Percentiles rank a stretch among this genome's conserved stretches.
These are phyloP conservation scores for Tachina lurida DNA, from an alignment of 2,888 invertebrate genomes.

Conservation along the genomic window DNA sequence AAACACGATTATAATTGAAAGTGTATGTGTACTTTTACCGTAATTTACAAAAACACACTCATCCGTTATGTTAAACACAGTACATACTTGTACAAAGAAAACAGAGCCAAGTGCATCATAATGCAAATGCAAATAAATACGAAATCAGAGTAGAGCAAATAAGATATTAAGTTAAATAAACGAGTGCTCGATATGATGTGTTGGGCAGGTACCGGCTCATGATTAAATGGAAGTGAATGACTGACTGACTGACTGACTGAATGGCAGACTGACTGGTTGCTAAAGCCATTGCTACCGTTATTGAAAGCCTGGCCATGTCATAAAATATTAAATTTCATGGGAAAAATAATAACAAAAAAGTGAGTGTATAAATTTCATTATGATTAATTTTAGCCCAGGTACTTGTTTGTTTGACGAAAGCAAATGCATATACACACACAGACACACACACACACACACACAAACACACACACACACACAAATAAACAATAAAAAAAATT, in stretches of 20 bases:
- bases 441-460: too few relatives aligned
- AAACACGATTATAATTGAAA: constrained; percentile 57
- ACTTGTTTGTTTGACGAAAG: not conserved
- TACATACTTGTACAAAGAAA: not conserved
- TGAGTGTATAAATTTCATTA: constrained; percentile 55
- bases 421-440: too few relatives aligned
- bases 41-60: constrained; percentile 16
- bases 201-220: not conserved
- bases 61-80: constrained; percentile 6
- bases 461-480: too few relatives aligned
- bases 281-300: constrained; percentile 43
- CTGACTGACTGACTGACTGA: not conserved
- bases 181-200: constrained; percentile 31
- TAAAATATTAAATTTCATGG: constrained; percentile 67
- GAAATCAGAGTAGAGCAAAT: constrained; percentile 37
- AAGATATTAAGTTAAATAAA: constrained; percentile 52
- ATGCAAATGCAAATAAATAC: constrained; percentile 34
- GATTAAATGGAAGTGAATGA: constrained; percentile 10
- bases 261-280: not conserved
- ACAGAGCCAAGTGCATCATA: not conserved
- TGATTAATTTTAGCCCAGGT: constrained; percentile 42
- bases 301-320: constrained; percentile 68
- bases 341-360: constrained; percentile 41
- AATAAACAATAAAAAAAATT: not conserved
- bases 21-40: constrained; percentile 57